Conservation (phyloP, 2,888 invertebrate species). For the Endotricha flammealis region DNA sequence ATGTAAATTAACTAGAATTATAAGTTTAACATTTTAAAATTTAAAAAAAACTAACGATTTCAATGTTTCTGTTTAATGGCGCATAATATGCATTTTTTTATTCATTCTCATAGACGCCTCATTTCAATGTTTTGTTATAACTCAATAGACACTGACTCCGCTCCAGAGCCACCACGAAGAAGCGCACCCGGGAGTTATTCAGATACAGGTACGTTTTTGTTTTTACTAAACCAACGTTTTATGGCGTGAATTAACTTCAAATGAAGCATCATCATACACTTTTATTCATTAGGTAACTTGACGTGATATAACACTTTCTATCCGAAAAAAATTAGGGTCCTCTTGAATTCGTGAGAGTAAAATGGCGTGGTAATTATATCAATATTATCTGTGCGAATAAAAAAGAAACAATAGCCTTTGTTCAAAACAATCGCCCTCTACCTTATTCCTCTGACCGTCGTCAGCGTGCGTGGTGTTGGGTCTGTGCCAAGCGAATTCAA, state of each 20-base stretch:
- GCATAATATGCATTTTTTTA: conserved; percentile 21
- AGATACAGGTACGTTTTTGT: conserved; percentile 74
- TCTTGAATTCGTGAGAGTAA: conserved; percentile 42
- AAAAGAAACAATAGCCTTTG: conserved; percentile 71
- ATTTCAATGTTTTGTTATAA: conserved; percentile 29
- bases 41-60: conserved; percentile 27
- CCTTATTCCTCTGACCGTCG: conserved; percentile 55
- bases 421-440: conserved; percentile 51
- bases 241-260: too few relatives aligned
- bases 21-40: too few relatives aligned
- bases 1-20: too few relatives aligned
- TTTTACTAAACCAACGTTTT: conserved; percentile 7
- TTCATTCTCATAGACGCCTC: conserved; percentile 16
- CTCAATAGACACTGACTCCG: conserved; percentile 78
- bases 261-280: conserved; percentile 7
- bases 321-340: conserved; percentile 33
- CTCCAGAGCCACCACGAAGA: conserved; percentile 82
- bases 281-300: conserved; percentile 35
- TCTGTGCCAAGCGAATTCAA: conserved; percentile 8
- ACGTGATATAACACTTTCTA: conserved; percentile 28
- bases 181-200: conserved; percentile 73
- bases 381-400: conserved; percentile 55
- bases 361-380: conserved; percentile 34
- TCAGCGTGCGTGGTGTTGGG: conserved; percentile 39
- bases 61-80: conserved; percentile 28